These are phyloP conservation scores for Nothobranchius kuhntae DNA, from an alignment of 2,113 vertebrate genomes.

Conservation along the genomic window DNA sequence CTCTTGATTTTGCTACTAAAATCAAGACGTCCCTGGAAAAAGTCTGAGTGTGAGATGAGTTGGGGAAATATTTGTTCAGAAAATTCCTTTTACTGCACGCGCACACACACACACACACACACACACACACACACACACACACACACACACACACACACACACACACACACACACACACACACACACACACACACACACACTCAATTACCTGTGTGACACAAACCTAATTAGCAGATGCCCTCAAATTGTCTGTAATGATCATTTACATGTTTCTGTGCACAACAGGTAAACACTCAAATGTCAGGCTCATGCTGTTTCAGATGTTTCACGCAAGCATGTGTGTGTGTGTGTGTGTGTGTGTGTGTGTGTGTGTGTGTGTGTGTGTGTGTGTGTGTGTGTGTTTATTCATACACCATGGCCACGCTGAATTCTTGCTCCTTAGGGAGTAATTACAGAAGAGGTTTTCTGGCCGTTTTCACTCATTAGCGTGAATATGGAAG, in stretches of 20 bases:
- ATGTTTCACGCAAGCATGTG: too few species aligned
- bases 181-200: constrained; percentile 15
- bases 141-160: neutral
- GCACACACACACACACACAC: too few species aligned
- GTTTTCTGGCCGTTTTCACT: constrained; percentile 69
- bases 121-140: constrained; percentile 3
- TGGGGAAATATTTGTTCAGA: constrained; percentile 61
- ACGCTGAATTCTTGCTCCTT: constrained; percentile 55
- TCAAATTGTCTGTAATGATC: constrained; percentile 37
- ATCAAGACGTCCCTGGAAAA: neutral
- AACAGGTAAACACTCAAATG: constrained; percentile 72
- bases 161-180: too few species aligned
- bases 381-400: constrained; percentile 15
- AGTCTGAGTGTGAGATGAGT: constrained; percentile 51
- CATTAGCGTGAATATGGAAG: constrained; percentile 70
- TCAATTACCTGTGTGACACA: constrained; percentile 6
- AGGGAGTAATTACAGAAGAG: constrained; percentile 73
- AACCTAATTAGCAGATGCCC: constrained; percentile 55
- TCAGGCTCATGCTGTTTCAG: constrained; percentile 47
- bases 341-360: neutral
- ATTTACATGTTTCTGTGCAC: constrained; percentile 17
- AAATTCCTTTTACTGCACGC: constrained; percentile 33
- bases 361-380: constrained; percentile 15
- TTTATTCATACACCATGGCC: constrained; percentile 58
- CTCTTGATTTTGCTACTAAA: too few species aligned